These are phyloP conservation scores for Crambe crambe DNA, from an alignment of 37 sponge, comb jelly and placozoan species.

Conservation along the genomic window DNA sequence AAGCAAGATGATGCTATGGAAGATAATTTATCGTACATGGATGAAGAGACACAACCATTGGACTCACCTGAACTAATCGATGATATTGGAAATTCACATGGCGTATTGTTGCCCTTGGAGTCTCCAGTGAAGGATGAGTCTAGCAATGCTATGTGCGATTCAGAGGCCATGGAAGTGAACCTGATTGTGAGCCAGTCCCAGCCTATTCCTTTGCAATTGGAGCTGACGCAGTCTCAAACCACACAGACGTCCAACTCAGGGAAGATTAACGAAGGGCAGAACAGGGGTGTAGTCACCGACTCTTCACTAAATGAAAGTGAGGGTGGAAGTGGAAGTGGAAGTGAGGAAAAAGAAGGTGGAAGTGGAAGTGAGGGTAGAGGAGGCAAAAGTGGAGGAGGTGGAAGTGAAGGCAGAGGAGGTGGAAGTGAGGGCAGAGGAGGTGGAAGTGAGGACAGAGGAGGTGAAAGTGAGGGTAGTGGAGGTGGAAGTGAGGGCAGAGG, in stretches of 20 bases:
- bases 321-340: background rate
- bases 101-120: background rate
- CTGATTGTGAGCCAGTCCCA: background rate
- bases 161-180: background rate
- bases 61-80: constrained; percentile 5
- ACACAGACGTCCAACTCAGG: too few species aligned
- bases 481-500: background rate
- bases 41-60: background rate
- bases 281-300: too few species aligned
- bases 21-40: background rate
- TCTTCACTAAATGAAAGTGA: background rate
- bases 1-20: too few species aligned
- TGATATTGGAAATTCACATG: background rate
- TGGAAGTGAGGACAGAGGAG: background rate
- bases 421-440: background rate
- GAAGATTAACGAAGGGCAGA: too few species aligned
- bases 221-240: background rate
- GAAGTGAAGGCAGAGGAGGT: background rate
- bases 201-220: background rate
- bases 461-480: background rate
- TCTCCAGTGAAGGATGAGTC: background rate
- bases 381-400: background rate
- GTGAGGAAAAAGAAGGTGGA: background rate
- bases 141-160: background rate
- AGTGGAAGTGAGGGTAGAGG: background rate